Conservation (phyloP, 92 coral and sea anemone genomes). For the Siderastrea siderea region DNA sequence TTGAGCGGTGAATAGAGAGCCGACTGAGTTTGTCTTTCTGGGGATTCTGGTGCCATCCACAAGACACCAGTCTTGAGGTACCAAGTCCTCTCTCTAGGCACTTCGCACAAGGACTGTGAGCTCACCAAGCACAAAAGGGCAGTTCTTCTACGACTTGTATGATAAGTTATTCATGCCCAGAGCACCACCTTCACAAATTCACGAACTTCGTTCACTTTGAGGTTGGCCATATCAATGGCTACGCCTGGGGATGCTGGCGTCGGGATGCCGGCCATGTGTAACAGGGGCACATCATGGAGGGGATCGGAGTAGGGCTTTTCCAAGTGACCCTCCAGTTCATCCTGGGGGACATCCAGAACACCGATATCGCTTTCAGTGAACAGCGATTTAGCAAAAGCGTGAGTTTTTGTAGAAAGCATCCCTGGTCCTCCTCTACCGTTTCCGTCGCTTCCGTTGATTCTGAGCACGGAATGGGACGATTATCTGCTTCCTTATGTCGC, state of each 20-base stretch:
- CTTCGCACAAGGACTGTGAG: neutral
- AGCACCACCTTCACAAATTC: neutral
- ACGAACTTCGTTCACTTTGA: constrained; percentile 5
- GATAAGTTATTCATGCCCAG: too few relatives aligned
- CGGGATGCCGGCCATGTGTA: constrained; percentile 1
- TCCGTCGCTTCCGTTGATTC: neutral
- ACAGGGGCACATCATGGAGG: neutral
- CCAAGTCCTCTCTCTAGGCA: constrained; percentile 1
- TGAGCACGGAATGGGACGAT: too few relatives aligned
- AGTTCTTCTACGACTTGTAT: too few relatives aligned
- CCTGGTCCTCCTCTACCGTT: neutral
- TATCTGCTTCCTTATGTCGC: too few relatives aligned
- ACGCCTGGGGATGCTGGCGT: constrained; percentile 18
- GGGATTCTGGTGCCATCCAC: constrained; percentile 26
- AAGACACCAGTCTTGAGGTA: constrained; percentile 9
- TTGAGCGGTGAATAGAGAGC: constrained; percentile 15
- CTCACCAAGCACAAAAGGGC: too few relatives aligned
- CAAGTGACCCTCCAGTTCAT: too few relatives aligned
- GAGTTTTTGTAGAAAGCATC: constrained; percentile 9
- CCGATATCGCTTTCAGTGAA: constrained; percentile 10
- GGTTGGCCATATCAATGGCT: constrained; percentile 4
- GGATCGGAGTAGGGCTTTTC: too few relatives aligned
- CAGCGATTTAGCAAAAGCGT: constrained; percentile 3
- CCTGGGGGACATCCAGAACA: neutral
- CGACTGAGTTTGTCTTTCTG: constrained; percentile 16